Evolutionary conservation across 2,797 vertebrate genomes (phyloP).

Genomic region (Sarcoramphus papa): DNA sequence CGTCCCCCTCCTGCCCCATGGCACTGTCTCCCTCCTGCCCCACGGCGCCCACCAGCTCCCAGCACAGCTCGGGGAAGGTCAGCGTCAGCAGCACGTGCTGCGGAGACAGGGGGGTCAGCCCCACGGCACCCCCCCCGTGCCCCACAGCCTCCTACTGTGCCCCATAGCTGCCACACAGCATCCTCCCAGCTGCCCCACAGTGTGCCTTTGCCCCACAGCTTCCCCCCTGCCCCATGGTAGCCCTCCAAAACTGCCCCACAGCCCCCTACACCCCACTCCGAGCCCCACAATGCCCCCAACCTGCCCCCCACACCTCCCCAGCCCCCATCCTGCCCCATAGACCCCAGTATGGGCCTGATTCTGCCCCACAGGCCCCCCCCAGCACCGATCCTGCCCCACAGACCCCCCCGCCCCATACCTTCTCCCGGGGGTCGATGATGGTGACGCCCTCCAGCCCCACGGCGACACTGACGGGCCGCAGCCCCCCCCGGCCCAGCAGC

Average conservation of each 20-base stretch:
- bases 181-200: too few species aligned
- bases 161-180: too few species aligned
- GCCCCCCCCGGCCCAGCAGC: conserved; percentile 82
- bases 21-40: conserved; percentile 58
- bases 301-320: neutral
- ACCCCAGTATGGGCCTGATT: neutral
- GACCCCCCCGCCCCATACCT: conserved; percentile 56
- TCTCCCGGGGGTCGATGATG: conserved; percentile 89
- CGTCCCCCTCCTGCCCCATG: neutral
- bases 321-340: neutral
- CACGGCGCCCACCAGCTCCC: conserved; percentile 90
- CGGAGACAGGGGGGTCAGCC: neutral
- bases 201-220: too few species aligned
- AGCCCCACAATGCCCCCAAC: too few species aligned
- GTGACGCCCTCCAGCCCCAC: conserved; percentile 92
- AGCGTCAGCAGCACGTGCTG: conserved; percentile 89
- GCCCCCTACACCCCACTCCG: too few species aligned
- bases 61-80: conserved; percentile 86
- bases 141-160: neutral
- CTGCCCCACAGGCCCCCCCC: neutral
- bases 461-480: conserved; percentile 83
- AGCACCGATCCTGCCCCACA: too few species aligned
- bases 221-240: too few species aligned
- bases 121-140: too few species aligned
- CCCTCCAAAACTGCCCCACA: too few species aligned